phyloP scores from a whole-genome alignment of 1,140 invertebrate species.

The Ceratitis capitata region DNA sequence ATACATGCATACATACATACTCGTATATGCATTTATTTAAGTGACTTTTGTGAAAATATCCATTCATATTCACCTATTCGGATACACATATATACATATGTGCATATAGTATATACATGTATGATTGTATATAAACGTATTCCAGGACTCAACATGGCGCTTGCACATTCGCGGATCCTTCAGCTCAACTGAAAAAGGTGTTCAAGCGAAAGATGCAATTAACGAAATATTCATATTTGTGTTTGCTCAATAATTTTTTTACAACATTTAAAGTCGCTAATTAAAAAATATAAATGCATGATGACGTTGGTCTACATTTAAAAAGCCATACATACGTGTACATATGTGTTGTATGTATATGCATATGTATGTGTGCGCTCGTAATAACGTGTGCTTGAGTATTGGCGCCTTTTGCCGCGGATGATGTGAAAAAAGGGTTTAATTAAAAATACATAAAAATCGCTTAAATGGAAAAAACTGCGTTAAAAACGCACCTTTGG shows the following conservation, averaged over 20 bases:
- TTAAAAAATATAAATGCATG: slow-evolving; percentile 34
- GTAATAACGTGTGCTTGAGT: no score
- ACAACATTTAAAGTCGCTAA: slow-evolving; percentile 50
- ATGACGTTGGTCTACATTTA: background rate
- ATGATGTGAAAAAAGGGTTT: slow-evolving; percentile 1
- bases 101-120: no score
- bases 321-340: background rate
- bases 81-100: background rate
- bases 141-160: no score
- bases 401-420: no score
- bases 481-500: slow-evolving; percentile 6
- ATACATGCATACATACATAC: background rate
- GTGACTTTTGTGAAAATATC: slow-evolving; percentile 14
- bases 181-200: slow-evolving; percentile 49
- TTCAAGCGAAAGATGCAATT: slow-evolving; percentile 65
- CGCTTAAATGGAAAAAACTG: slow-evolving; percentile 51
- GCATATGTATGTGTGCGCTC: background rate
- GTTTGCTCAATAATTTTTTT: slow-evolving; percentile 58
- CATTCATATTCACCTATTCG: background rate
- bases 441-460: slow-evolving; percentile 48
- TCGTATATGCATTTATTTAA: background rate
- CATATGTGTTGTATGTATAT: background rate
- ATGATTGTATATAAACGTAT: no score
- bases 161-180: slow-evolving; percentile 17
- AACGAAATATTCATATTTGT: slow-evolving; percentile 48